These are phyloP conservation scores for Sula dactylatra DNA, from an alignment of 2,113 vertebrate genomes.

Conservation along the genomic window DNA sequence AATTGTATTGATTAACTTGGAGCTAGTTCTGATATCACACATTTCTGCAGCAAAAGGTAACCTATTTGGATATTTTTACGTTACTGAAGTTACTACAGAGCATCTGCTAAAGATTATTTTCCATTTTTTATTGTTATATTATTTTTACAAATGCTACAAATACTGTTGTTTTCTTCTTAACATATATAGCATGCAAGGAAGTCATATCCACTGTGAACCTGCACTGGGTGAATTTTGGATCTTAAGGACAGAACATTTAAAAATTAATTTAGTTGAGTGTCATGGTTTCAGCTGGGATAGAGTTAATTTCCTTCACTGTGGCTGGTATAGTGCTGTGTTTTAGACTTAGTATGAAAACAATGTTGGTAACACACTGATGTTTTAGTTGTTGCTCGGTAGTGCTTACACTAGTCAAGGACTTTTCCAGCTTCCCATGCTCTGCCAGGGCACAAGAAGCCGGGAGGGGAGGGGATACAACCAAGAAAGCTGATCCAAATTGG, in stretches of 20 bases:
- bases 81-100: neutral
- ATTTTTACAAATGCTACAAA: neutral
- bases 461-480: too few species aligned
- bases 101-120: neutral
- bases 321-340: too few species aligned
- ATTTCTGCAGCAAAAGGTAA: neutral
- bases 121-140: neutral
- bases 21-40: neutral
- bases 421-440: too few species aligned
- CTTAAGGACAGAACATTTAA: neutral
- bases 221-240: neutral
- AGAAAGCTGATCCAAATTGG: too few species aligned
- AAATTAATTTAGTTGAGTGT: neutral
- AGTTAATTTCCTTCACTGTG: too few species aligned
- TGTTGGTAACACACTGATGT: too few species aligned
- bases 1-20: neutral
- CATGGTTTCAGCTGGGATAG: too few species aligned
- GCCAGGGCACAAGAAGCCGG: too few species aligned
- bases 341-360: too few species aligned
- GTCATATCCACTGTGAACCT: neutral
- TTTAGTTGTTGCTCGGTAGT: too few species aligned
- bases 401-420: too few species aligned
- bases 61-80: neutral
- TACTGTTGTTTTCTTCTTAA: neutral
- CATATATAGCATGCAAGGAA: neutral